phyloP scores from a whole-genome alignment of 2,797 vertebrate genomes.

The Rhinella marina region DNA sequence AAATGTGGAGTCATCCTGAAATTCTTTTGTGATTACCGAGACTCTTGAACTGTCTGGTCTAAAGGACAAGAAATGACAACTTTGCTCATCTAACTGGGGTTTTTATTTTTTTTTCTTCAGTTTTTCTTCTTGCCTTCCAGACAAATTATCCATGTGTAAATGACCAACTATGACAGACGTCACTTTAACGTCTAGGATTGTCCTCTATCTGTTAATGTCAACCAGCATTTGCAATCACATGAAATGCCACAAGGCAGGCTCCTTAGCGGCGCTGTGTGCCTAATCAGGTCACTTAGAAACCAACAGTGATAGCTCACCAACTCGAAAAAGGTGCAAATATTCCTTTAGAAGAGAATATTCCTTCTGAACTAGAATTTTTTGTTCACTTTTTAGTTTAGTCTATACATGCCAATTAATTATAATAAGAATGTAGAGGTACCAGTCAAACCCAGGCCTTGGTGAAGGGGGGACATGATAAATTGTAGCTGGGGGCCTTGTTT shows the following conservation, averaged over 20 bases:
- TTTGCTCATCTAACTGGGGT: conserved; percentile 38
- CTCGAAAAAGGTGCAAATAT: conserved; percentile 25
- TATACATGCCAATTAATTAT: neutral
- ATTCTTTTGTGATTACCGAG: neutral
- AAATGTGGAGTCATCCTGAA: neutral
- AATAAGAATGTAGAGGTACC: neutral
- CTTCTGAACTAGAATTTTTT: neutral
- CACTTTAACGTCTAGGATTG: conserved; percentile 42
- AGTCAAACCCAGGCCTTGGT: neutral
- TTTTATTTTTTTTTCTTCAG: conserved; percentile 2
- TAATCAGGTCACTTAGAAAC: conserved; percentile 48
- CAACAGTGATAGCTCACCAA: conserved; percentile 43
- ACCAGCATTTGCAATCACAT: conserved; percentile 46
- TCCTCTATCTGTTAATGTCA: conserved; percentile 60
- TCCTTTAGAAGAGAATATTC: neutral
- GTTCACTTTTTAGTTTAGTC: neutral
- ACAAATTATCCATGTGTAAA: conserved; percentile 61
- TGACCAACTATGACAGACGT: conserved; percentile 54
- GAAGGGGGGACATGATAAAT: neutral
- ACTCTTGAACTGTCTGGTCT: conserved; percentile 16
- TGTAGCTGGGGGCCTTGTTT: neutral
- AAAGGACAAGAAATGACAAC: conserved; percentile 41
- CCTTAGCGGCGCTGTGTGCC: neutral
- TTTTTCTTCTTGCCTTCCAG: conserved; percentile 49
- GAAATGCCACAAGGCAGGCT: conserved; percentile 50